Percentiles rank a stretch among this genome's conserved stretches.
Conservation (phyloP, 2,888 invertebrate species). For the Oxytorus armatus region DNA sequence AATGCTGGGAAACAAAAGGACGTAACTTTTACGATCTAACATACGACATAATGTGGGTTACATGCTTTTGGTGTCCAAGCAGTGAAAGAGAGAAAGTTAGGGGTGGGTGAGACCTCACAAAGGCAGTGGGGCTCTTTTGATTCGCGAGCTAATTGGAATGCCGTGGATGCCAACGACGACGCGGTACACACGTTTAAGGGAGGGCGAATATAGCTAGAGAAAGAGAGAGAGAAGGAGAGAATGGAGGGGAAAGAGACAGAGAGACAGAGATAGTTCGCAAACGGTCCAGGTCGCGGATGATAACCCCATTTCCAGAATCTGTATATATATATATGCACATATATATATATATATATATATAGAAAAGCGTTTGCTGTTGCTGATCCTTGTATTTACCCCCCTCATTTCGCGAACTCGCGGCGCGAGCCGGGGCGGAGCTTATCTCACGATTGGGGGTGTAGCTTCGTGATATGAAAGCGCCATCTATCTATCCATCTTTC, state of each 20-base stretch:
- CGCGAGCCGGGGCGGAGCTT: slow-evolving; percentile 79
- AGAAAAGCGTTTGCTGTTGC: slow-evolving; percentile 65
- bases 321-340: too few species aligned
- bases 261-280: slow-evolving; percentile 36
- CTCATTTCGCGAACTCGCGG: slow-evolving; percentile 59
- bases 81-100: slow-evolving; percentile 65
- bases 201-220: slow-evolving; percentile 62
- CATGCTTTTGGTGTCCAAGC: slow-evolving; percentile 28
- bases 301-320: slow-evolving; percentile 70
- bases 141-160: slow-evolving; percentile 84
- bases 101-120: slow-evolving; percentile 82
- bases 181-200: slow-evolving; percentile 72
- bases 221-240: slow-evolving; percentile 61
- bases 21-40: not conserved
- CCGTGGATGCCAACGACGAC: slow-evolving; percentile 83
- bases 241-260: slow-evolving; percentile 17
- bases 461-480: slow-evolving; percentile 77
- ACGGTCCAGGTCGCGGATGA: slow-evolving; percentile 63
- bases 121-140: slow-evolving; percentile 84
- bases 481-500: slow-evolving; percentile 66
- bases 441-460: slow-evolving; percentile 77
- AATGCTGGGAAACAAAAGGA: not conserved
- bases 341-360: slow-evolving; percentile 27
- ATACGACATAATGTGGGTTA: not conserved
- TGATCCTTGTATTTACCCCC: slow-evolving; percentile 69